Base-by-base conservation (phyloP, 2,797 vertebrate species). In the Craterocephalus amniculus region DNA sequence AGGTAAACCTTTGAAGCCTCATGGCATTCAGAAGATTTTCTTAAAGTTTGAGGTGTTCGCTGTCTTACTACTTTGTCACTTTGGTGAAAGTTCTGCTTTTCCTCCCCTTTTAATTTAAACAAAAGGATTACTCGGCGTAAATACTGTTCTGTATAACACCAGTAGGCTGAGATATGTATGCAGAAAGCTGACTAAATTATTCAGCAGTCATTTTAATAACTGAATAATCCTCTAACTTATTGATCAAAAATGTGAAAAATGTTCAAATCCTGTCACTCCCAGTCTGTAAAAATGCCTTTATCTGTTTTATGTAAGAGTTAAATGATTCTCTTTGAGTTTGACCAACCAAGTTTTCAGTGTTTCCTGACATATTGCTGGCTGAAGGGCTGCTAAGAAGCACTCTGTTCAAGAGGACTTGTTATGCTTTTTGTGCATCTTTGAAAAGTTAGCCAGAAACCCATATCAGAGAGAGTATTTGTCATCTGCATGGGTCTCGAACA, bases 51-150 rank as follows among this genome's bases (percentile, higher is more conserved):
- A n/a, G n/a, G n/a, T n/a, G n/a, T n/a, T n/a, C n/a, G n/a, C n/a
- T n/a, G n/a, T n/a, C n/a, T n/a, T n/a, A n/a, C n/a, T n/a, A n/a
- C n/a, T n/a, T n/a, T n/a, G n/a, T n/a, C n/a, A n/a, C n/a, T n/a
- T n/a, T n/a, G n/a, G n/a, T n/a, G n/a, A 54, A 31, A 56, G 60
- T 68, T n/a, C 18, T n/a, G 2, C 20, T 10, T n/a, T 45, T 7
- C 20, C 10, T 69, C 54, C 27, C 12, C 35, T 31, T 16, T 72
- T 72, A 31, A 4, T 0, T 16, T 26, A 22, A 69, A 69, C 12
- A 18, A 18, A n/a, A 52, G 1, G 5, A 45, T 14, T 45, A 58
- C 9, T 4, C 10, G 1, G 38, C 63, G 22, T 20, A 58, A 63
- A 61, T 8, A 26, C 5, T 5, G 16, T 38, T 14, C 29, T 54